phyloP scores from a whole-genome alignment of 2,888 invertebrate genomes.

The Rambutsinella grinnellia region DNA sequence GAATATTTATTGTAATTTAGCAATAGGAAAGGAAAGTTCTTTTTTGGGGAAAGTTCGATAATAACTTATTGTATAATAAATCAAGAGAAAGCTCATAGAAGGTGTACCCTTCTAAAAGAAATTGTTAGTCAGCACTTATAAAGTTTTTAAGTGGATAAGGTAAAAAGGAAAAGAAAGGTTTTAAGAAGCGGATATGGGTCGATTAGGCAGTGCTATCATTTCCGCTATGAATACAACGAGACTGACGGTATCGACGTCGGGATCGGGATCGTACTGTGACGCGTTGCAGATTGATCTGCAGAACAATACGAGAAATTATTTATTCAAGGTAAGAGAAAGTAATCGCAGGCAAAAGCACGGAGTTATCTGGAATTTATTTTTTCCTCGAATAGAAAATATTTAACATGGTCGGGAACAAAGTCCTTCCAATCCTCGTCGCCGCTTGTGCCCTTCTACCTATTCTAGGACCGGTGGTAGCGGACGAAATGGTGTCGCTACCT shows the following conservation, averaged over 20 bases:
- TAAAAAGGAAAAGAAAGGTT: constrained; percentile 9
- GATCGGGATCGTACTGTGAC: constrained; percentile 42
- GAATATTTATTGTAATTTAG: too few species aligned
- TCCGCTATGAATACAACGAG: constrained; percentile 47
- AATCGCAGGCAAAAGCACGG: too few species aligned
- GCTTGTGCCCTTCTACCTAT: constrained; percentile 64
- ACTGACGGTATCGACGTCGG: constrained; percentile 31
- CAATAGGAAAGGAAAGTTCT: too few species aligned
- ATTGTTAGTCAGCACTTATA: not conserved
- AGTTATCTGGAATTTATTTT: not conserved
- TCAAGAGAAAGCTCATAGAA: constrained; percentile 13
- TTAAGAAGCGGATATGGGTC: too few species aligned
- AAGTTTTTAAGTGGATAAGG: not conserved
- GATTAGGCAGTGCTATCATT: constrained; percentile 39
- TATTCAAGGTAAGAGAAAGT: constrained; percentile 41
- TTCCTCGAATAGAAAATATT: constrained; percentile 38
- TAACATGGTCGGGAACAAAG: constrained; percentile 54
- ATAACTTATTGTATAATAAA: too few species aligned
- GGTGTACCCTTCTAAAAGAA: not conserved
- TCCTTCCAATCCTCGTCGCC: constrained; percentile 61
- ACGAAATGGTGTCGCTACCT: constrained; percentile 51
- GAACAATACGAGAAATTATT: constrained; percentile 46
- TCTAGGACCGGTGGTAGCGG: constrained; percentile 63
- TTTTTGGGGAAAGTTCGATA: too few species aligned
- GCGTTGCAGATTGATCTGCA: constrained; percentile 51